A percentile compares a stretch with the other conserved stretches of the same genome.
Evolutionary conservation across 2,113 vertebrate species (phyloP).

Genomic region (Todiramphus saurophagus): DNA sequence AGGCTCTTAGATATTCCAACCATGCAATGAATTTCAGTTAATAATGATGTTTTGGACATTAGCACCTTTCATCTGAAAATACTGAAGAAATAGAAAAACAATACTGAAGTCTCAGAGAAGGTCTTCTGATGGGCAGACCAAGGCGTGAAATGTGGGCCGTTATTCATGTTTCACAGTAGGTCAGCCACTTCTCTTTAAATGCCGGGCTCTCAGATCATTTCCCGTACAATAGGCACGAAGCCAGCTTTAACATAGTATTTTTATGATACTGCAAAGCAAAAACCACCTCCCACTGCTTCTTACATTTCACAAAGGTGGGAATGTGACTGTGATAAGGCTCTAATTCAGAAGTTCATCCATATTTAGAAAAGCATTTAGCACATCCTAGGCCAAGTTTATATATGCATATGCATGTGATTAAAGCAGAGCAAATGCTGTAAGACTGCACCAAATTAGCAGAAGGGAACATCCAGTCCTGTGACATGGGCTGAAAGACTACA

Average conservation of each 20-base stretch:
- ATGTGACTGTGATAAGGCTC: slow-evolving; percentile 19
- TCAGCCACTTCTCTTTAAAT: neutral
- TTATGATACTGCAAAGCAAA: slow-evolving; percentile 29
- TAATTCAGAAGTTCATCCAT: slow-evolving; percentile 46
- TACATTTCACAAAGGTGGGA: slow-evolving; percentile 52
- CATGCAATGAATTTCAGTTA: neutral
- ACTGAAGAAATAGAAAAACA: slow-evolving; percentile 22
- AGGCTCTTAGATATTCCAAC: neutral
- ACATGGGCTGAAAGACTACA: neutral
- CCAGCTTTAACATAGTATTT: slow-evolving; percentile 14
- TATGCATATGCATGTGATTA: slow-evolving; percentile 35
- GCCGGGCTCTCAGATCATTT: neutral
- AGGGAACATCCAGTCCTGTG: neutral
- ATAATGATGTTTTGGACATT: slow-evolving; percentile 24
- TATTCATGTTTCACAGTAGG: slow-evolving; percentile 15
- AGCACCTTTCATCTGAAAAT: slow-evolving; percentile 24
- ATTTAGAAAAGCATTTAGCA: slow-evolving; percentile 52
- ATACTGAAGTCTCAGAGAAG: neutral
- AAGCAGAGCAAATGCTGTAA: neutral
- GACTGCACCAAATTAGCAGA: neutral
- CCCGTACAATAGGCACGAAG: neutral
- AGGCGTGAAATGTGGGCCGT: neutral
- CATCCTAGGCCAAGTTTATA: slow-evolving; percentile 47
- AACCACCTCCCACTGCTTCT: slow-evolving; percentile 47
- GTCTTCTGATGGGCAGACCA: neutral